A percentile compares a stretch with the other conserved stretches of the same genome.
Conservation (phyloP, 2,888 invertebrate species). For the Poecilobothrus nobilitatus region DNA sequence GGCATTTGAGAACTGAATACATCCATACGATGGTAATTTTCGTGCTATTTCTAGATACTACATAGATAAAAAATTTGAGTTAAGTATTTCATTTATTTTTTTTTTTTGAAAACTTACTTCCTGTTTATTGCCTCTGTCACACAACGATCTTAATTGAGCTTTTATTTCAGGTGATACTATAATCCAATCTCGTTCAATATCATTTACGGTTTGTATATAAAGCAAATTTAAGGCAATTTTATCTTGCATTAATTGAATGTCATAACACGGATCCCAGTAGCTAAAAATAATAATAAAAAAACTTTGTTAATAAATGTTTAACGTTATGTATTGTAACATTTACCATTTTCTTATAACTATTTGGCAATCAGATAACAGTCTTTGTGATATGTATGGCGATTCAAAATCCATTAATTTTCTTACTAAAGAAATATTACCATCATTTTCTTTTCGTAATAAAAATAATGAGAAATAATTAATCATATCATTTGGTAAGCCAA, state of each 20-base stretch:
- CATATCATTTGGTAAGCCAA: slow-evolving; percentile 71
- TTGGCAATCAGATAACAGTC: slow-evolving; percentile 66
- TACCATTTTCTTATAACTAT: slow-evolving; percentile 83
- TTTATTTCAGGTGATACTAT: slow-evolving; percentile 59
- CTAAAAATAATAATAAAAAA: slow-evolving; percentile 45
- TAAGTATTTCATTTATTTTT: slow-evolving; percentile 7
- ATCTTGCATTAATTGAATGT: slow-evolving; percentile 73
- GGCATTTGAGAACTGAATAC: slow-evolving; percentile 69
- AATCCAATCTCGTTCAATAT: slow-evolving; percentile 82
- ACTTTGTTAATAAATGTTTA: neutral
- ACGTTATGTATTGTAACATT: slow-evolving; percentile 20
- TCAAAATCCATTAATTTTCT: slow-evolving; percentile 94
- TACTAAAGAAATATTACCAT: slow-evolving; percentile 62
- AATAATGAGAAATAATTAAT: slow-evolving; percentile 85
- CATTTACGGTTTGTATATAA: slow-evolving; percentile 78
- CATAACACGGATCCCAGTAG: slow-evolving; percentile 83
- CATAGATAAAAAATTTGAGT: slow-evolving; percentile 22
- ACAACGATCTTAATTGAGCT: slow-evolving; percentile 60
- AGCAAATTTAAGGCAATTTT: slow-evolving; percentile 75
- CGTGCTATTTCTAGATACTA: slow-evolving; percentile 81
- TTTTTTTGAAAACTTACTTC: slow-evolving; percentile 50
- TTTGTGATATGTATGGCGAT: slow-evolving; percentile 88
- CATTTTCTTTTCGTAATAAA: slow-evolving; percentile 67
- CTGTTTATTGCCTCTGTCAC: slow-evolving; percentile 69
- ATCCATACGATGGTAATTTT: slow-evolving; percentile 80